phyloP scores from a whole-genome alignment of 2,888 invertebrate species.

The Mallateleia sp. region DNA sequence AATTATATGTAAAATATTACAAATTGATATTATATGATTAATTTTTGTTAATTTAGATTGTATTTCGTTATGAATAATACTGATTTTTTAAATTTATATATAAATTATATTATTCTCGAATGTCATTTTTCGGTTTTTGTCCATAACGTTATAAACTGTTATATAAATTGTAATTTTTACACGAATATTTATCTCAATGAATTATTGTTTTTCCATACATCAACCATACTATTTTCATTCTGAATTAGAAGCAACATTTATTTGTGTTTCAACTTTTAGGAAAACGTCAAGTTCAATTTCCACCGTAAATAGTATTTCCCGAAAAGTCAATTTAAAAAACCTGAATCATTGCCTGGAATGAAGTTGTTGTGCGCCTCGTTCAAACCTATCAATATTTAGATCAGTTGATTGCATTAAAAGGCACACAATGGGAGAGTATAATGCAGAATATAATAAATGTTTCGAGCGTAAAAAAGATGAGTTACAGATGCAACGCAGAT shows the following conservation, averaged over 20 bases:
- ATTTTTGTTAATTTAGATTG: no score
- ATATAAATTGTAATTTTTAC: no score
- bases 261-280: neutral
- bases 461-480: constrained; percentile 1
- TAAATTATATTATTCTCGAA: no score
- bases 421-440: constrained; percentile 7
- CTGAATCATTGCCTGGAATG: constrained; percentile 25
- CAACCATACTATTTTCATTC: neutral
- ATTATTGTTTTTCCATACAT: no score
- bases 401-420: neutral
- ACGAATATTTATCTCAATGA: no score
- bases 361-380: neutral
- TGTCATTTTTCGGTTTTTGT: no score
- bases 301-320: neutral
- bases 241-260: neutral
- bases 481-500: constrained; percentile 46
- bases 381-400: constrained; percentile 48
- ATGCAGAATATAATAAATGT: constrained; percentile 28
- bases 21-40: no score
- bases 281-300: neutral
- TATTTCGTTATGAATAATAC: no score
- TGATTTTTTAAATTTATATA: no score
- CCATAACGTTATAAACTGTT: no score
- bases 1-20: no score
- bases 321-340: constrained; percentile 28